Evolutionary conservation across 2,888 invertebrate genomes (phyloP).

Genomic region (Xestia sexstrigata): DNA sequence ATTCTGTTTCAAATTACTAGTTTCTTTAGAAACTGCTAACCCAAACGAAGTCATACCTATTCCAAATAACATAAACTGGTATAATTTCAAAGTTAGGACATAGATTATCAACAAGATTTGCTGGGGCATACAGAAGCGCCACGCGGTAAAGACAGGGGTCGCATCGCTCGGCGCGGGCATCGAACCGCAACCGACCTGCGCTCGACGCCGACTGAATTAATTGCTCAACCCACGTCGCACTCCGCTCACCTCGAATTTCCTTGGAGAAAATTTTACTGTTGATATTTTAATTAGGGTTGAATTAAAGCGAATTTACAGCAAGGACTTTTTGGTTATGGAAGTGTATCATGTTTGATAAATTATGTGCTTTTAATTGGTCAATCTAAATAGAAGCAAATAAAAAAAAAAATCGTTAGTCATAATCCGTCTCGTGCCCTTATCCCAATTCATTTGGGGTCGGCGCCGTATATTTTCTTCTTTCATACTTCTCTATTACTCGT

Average conservation of each 20-base stretch:
- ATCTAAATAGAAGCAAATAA: not conserved
- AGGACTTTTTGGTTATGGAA: conserved; percentile 4
- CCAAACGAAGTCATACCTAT: not conserved
- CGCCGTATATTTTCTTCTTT: too few relatives aligned
- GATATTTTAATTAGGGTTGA: conserved; percentile 60
- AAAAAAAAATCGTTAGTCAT: too few relatives aligned
- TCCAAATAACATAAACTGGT: not conserved
- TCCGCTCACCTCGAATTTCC: conserved; percentile 55
- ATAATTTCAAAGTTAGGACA: conserved; percentile 55
- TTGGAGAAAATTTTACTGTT: conserved; percentile 56
- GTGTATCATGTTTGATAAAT: not conserved
- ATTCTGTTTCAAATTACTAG: not conserved
- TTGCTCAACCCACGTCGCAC: conserved; percentile 67
- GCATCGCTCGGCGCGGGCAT: conserved; percentile 63
- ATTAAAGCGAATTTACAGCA: conserved; percentile 49
- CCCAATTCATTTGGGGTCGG: too few relatives aligned
- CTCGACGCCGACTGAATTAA: conserved; percentile 73
- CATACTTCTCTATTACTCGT: too few relatives aligned
- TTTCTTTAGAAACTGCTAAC: not conserved
- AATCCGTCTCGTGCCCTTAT: too few relatives aligned
- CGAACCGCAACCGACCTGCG: conserved; percentile 76
- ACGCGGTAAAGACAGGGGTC: conserved; percentile 72
- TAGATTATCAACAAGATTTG: conserved; percentile 63
- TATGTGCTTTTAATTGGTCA: not conserved
- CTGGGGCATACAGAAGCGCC: conserved; percentile 61